phyloP scores from a whole-genome alignment of 1,140 invertebrate species.

The Drosophila willistoni region DNA sequence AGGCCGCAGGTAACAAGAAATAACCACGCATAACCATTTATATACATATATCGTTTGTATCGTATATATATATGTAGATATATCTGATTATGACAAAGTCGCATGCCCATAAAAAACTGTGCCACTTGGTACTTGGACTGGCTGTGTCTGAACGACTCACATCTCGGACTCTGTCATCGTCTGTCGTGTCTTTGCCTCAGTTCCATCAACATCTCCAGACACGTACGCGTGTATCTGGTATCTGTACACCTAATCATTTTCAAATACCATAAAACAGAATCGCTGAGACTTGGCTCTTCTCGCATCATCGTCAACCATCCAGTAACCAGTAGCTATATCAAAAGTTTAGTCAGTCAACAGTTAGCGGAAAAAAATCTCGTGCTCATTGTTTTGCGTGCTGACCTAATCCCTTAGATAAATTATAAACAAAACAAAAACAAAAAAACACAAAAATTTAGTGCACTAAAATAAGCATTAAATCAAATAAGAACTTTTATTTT shows the following conservation, averaged over 20 bases:
- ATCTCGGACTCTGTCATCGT: slow-evolving; percentile 48
- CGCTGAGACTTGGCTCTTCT: slow-evolving; percentile 29
- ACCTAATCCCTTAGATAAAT: slow-evolving; percentile 8
- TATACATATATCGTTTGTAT: neutral
- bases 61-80: slow-evolving; percentile 8
- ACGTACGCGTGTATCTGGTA: slow-evolving; percentile 63
- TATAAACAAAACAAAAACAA: neutral
- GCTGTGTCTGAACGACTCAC: neutral
- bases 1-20: slow-evolving; percentile 69
- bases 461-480: neutral
- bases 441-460: neutral
- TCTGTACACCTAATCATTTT: slow-evolving; percentile 70
- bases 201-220: slow-evolving; percentile 33
- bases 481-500: too few relatives aligned
- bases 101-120: slow-evolving; percentile 56
- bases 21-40: slow-evolving; percentile 12
- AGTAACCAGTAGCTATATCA: slow-evolving; percentile 52
- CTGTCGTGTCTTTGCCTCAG: slow-evolving; percentile 16
- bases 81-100: slow-evolving; percentile 39
- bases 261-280: slow-evolving; percentile 77
- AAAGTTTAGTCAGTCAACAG: slow-evolving; percentile 70
- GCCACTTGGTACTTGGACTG: slow-evolving; percentile 19
- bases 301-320: neutral
- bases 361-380: slow-evolving; percentile 61
- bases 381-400: slow-evolving; percentile 39